Conservation (phyloP, 2,888 invertebrate genomes). For the Yponomeuta malinellus region DNA sequence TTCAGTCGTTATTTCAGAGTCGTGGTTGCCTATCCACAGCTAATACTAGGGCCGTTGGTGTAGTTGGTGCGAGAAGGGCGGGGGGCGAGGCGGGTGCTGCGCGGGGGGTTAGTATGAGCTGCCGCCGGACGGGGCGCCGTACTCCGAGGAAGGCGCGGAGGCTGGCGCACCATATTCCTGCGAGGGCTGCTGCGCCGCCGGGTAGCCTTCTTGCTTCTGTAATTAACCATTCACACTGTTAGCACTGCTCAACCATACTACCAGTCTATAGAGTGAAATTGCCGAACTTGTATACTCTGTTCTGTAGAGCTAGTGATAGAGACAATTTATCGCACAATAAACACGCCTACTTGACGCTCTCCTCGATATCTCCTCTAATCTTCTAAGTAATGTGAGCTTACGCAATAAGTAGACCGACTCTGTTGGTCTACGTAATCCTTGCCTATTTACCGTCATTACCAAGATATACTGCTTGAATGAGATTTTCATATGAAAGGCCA, state of each 20-base stretch:
- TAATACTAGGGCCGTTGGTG: neutral
- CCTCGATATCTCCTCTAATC: neutral
- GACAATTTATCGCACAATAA: neutral
- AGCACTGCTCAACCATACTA: neutral
- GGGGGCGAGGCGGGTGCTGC: neutral
- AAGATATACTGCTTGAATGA: conserved; percentile 11
- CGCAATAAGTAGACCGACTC: conserved; percentile 5
- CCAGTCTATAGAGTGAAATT: neutral
- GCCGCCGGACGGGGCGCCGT: conserved; percentile 73
- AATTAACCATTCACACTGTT: conserved; percentile 26
- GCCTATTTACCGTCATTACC: conserved; percentile 6
- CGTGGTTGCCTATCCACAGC: neutral
- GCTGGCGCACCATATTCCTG: conserved; percentile 63
- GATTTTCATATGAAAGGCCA: conserved; percentile 27
- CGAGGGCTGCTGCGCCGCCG: conserved; percentile 57
- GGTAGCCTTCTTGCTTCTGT: conserved; percentile 77
- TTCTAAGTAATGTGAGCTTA: conserved; percentile 4
- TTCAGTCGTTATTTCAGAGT: neutral
- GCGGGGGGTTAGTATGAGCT: conserved; percentile 31
- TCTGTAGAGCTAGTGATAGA: neutral
- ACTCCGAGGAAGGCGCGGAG: conserved; percentile 71
- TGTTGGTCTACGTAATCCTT: conserved; percentile 9
- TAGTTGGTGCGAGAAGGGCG: neutral
- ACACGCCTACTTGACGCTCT: neutral
- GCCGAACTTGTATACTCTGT: neutral